Evolutionary conservation across 2,797 vertebrate species (phyloP).

Genomic region (Urophycis tenuis): DNA sequence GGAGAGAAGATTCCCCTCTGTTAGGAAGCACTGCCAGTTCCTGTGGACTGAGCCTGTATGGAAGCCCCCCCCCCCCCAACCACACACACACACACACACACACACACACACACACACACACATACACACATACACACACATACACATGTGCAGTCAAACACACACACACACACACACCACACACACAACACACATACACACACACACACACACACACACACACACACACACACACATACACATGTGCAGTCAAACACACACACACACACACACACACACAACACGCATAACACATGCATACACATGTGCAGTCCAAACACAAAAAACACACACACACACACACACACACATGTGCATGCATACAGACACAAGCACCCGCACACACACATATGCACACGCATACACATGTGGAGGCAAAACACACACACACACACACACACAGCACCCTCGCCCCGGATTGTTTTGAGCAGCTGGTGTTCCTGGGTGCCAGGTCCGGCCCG

Average conservation of each 20-base stretch:
- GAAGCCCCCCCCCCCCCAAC: conserved; percentile 1
- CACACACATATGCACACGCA: background rate
- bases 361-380: background rate
- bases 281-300: too few species aligned
- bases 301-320: background rate
- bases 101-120: background rate
- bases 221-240: too few species aligned
- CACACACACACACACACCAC: too few species aligned
- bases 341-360: background rate
- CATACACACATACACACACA: background rate
- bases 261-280: background rate
- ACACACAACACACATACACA: too few species aligned
- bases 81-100: conserved; percentile 1
- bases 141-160: too few species aligned
- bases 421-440: background rate
- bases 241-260: too few species aligned
- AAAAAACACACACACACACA: background rate
- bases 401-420: too few species aligned
- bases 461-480: conserved; percentile 58
- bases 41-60: conserved; percentile 29
- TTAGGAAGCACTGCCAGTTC: conserved; percentile 46
- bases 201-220: too few species aligned
- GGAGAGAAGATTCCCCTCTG: conserved; percentile 40
- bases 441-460: conserved; percentile 29
- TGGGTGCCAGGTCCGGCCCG: conserved; percentile 56